Percentiles rank a stretch among this genome's conserved stretches.
These are phyloP conservation scores for Leptinotarsa lineolata DNA, from an alignment of 1,140 invertebrate species.

Conservation along the genomic window DNA sequence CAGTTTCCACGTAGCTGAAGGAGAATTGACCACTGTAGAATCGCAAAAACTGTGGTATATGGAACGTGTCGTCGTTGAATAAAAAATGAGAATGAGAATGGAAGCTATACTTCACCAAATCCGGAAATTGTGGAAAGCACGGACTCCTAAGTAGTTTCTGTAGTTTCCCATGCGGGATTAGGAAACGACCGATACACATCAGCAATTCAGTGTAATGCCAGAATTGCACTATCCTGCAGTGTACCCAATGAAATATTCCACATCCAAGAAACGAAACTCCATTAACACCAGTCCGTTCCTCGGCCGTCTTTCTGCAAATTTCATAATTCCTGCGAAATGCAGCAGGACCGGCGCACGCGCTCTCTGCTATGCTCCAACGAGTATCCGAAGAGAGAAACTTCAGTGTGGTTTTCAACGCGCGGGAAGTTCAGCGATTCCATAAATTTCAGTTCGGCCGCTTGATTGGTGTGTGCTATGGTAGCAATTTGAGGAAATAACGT, in stretches of 20 bases:
- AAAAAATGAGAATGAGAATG: too few relatives aligned
- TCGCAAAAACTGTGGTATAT: too few relatives aligned
- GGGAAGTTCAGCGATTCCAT: constrained; percentile 41
- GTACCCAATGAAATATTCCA: background rate
- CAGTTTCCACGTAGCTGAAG: too few relatives aligned
- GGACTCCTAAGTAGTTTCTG: too few relatives aligned
- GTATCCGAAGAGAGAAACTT: constrained; percentile 41
- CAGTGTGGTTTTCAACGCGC: constrained; percentile 46
- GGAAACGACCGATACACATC: too few relatives aligned
- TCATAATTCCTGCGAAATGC: constrained; percentile 42
- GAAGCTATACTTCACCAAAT: too few relatives aligned
- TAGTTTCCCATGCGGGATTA: too few relatives aligned
- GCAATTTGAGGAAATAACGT: constrained; percentile 1
- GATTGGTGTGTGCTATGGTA: constrained; percentile 3
- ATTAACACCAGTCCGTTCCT: background rate
- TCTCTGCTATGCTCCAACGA: constrained; percentile 31
- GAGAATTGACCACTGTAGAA: too few relatives aligned
- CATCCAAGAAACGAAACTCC: background rate
- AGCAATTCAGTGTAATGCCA: too few relatives aligned
- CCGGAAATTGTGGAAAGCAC: too few relatives aligned
- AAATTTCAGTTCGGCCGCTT: constrained; percentile 20
- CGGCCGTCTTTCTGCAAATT: constrained; percentile 31
- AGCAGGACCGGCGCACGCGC: constrained; percentile 42
- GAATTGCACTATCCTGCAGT: background rate
- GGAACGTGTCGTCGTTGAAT: too few relatives aligned